These are phyloP conservation scores for Dolichomitus sp. DNA, from an alignment of 2,888 invertebrate genomes.

Conservation along the genomic window DNA sequence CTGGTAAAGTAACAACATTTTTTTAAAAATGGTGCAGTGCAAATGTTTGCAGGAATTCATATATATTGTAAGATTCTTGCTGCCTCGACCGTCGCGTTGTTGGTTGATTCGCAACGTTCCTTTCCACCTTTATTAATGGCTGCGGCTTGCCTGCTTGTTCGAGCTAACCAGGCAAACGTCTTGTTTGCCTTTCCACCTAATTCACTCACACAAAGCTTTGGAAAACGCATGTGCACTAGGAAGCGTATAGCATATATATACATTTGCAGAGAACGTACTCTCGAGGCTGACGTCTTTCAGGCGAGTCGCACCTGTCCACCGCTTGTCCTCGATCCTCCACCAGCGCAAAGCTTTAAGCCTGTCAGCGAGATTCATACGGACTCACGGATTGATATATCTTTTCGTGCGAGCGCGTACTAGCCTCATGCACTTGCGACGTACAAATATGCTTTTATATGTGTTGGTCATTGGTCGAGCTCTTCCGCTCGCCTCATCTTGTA, in stretches of 20 bases:
- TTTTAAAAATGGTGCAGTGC: not conserved
- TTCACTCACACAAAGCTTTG: constrained; percentile 68
- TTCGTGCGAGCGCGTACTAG: constrained; percentile 41
- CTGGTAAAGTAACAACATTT: not conserved
- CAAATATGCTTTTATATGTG: constrained; percentile 52
- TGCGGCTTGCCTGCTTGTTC: constrained; percentile 67
- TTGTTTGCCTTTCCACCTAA: constrained; percentile 76
- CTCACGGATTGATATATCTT: constrained; percentile 79
- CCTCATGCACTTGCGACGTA: constrained; percentile 53
- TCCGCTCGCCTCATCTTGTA: constrained; percentile 36
- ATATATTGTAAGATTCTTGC: constrained; percentile 22
- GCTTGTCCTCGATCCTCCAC: constrained; percentile 75
- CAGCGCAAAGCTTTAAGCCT: constrained; percentile 77
- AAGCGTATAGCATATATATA: constrained; percentile 6
- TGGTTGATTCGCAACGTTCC: constrained; percentile 64
- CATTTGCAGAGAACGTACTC: constrained; percentile 51
- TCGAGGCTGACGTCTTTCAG: constrained; percentile 73
- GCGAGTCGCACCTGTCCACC: constrained; percentile 78
- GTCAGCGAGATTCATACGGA: constrained; percentile 79
- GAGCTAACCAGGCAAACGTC: constrained; percentile 70
- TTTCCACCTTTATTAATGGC: constrained; percentile 73
- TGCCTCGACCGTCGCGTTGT: constrained; percentile 12
- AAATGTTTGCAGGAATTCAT: constrained; percentile 3
- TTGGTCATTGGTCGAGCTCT: constrained; percentile 21
- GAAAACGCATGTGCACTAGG: constrained; percentile 39